phyloP scores from a whole-genome alignment of 2,888 invertebrate species.

The Coleophora deauratella region DNA sequence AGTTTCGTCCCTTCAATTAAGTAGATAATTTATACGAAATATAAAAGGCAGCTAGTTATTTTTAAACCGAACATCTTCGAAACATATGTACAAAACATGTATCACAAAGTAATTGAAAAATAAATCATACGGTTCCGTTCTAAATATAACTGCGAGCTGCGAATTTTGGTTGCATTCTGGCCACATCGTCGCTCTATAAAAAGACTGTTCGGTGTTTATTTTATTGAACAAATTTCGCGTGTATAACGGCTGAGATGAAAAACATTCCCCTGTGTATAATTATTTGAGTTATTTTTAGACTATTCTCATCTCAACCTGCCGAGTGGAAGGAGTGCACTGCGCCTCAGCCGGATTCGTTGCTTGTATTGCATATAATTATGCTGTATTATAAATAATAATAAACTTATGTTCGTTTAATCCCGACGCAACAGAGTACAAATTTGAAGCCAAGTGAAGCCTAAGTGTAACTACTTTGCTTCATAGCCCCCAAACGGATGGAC shows the following conservation, averaged over 20 bases:
- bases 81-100: constrained; percentile 40
- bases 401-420: too few relatives aligned
- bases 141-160: constrained; percentile 51
- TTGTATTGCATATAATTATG: too few relatives aligned
- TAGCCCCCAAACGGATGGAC: too few relatives aligned
- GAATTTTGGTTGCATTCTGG: constrained; percentile 54
- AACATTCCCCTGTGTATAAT: constrained; percentile 73
- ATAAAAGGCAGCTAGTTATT: constrained; percentile 30
- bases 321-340: constrained; percentile 41
- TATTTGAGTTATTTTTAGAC: constrained; percentile 70
- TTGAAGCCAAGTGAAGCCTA: too few relatives aligned
- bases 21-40: constrained; percentile 19
- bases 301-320: constrained; percentile 65
- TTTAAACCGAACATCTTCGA: constrained; percentile 43
- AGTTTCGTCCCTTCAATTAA: constrained; percentile 35
- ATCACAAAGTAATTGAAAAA: constrained; percentile 42
- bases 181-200: constrained; percentile 65
- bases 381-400: too few relatives aligned
- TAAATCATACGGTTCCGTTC: constrained; percentile 53
- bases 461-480: too few relatives aligned
- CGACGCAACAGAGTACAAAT: too few relatives aligned
- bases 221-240: constrained; percentile 66
- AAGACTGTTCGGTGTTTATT: constrained; percentile 69
- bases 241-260: constrained; percentile 69
- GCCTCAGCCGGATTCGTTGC: too few relatives aligned